Evolutionary conservation across 1,140 invertebrate species (phyloP).

Genomic region (Drosophila lowei): DNA sequence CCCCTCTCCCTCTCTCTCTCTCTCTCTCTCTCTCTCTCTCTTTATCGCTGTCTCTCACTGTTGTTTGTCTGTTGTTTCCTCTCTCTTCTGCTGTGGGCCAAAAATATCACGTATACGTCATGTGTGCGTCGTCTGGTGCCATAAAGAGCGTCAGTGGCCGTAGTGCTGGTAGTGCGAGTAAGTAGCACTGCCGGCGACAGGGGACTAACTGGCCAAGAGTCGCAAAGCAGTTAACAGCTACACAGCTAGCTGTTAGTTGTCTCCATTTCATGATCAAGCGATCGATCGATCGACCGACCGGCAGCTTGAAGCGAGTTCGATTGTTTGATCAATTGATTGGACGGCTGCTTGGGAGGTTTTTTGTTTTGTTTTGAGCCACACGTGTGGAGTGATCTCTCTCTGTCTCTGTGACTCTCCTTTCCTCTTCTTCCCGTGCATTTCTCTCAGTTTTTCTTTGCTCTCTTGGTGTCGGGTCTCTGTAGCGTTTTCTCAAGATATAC

Average conservation of each 20-base stretch:
- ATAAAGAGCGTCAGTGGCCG: conserved; percentile 19
- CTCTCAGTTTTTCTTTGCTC: too few species aligned
- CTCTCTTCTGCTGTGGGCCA: conserved; percentile 16
- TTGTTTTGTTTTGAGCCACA: neutral
- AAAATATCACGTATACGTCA: conserved; percentile 51
- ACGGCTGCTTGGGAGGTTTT: neutral
- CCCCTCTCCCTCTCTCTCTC: neutral
- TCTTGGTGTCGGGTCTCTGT: too few species aligned
- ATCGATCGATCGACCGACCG: neutral
- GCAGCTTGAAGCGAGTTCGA: neutral
- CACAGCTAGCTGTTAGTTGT: conserved; percentile 2
- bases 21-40: neutral
- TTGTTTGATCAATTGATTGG: conserved; percentile 38
- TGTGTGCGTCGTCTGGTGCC: conserved; percentile 36
- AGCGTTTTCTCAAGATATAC: too few species aligned
- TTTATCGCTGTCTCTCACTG: neutral
- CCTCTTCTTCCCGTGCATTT: too few species aligned
- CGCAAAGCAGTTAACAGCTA: too few species aligned
- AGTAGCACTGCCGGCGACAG: conserved; percentile 33
- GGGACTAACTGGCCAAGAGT: conserved; percentile 26
- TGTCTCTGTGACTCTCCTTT: neutral
- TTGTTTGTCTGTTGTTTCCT: neutral
- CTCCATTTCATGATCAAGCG: conserved; percentile 18
- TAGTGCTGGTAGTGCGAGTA: neutral
- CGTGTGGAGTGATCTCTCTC: too few species aligned